Evolutionary conservation across 2,888 invertebrate species (phyloP).

Genomic region (Marasmarcha lunaedactyla): DNA sequence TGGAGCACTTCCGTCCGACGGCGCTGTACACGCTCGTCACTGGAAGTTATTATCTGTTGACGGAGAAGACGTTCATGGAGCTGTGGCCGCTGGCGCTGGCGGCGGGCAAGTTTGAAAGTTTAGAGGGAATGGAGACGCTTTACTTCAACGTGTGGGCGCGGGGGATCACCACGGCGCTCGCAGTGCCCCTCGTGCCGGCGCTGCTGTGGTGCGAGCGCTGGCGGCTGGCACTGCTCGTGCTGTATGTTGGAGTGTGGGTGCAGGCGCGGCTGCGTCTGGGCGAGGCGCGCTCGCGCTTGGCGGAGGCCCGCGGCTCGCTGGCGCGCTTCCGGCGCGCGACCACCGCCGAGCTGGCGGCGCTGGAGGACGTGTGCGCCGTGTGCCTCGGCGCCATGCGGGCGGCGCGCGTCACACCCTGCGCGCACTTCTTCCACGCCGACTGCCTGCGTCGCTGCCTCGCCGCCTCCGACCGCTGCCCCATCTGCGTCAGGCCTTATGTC

Average conservation of each 20-base stretch:
- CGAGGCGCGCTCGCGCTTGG: slow-evolving; percentile 66
- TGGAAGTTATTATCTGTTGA: slow-evolving; percentile 77
- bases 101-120: slow-evolving; percentile 69
- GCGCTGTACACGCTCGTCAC: slow-evolving; percentile 74
- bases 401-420: slow-evolving; percentile 82
- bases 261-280: slow-evolving; percentile 73
- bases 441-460: slow-evolving; percentile 81
- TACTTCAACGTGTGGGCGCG: slow-evolving; percentile 77
- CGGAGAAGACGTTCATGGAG: slow-evolving; percentile 79
- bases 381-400: slow-evolving; percentile 78
- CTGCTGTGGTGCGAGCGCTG: slow-evolving; percentile 68
- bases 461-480: slow-evolving; percentile 77
- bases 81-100: slow-evolving; percentile 71
- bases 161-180: slow-evolving; percentile 68
- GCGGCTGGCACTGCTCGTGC: slow-evolving; percentile 67
- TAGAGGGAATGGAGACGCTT: slow-evolving; percentile 79
- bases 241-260: slow-evolving; percentile 76
- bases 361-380: slow-evolving; percentile 84
- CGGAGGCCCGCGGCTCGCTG: slow-evolving; percentile 72
- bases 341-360: slow-evolving; percentile 72
- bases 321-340: slow-evolving; percentile 75
- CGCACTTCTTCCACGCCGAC: slow-evolving; percentile 83
- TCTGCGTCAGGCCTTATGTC: slow-evolving; percentile 77
- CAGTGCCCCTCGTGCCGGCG: slow-evolving; percentile 68
- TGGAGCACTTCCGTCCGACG: slow-evolving; percentile 80